Conservation (phyloP, 2,113 vertebrate species). For the Leptocoma aspasia region DNA sequence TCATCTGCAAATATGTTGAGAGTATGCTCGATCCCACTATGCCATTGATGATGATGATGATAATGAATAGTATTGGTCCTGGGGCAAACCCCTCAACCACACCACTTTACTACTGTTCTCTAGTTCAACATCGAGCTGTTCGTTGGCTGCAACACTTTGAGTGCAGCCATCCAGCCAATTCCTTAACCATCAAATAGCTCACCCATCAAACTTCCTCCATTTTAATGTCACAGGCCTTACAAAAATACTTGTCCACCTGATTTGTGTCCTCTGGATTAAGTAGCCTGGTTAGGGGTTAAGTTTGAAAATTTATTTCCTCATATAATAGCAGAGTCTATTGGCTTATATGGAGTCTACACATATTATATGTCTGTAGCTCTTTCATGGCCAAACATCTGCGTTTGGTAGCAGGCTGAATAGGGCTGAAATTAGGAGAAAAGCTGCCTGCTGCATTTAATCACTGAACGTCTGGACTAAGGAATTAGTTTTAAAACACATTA, state of each 20-base stretch:
- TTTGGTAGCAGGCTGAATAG: not conserved
- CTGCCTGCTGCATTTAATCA: not conserved
- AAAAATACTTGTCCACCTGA: not conserved
- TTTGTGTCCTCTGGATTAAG: not conserved
- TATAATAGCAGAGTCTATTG: not conserved
- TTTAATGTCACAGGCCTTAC: not conserved
- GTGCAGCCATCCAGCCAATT: not conserved
- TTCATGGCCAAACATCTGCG: not conserved
- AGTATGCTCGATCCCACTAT: fast-evolving
- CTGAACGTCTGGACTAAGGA: not conserved
- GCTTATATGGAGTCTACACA: too few species aligned
- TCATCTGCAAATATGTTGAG: not conserved
- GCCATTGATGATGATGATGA: not conserved
- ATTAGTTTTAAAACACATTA: not conserved
- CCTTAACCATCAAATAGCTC: not conserved
- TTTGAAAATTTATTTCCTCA: not conserved
- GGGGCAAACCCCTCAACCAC: not conserved
- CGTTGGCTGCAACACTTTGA: not conserved
- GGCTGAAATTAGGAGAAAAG: not conserved
- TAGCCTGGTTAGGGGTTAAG: not conserved
- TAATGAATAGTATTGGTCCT: not conserved
- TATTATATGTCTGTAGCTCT: not conserved
- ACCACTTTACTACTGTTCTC: not conserved
- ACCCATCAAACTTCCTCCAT: not conserved
- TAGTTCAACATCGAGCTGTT: fast-evolving